Evolutionary conservation across 2,113 vertebrate genomes (phyloP).

Genomic region (Daboia siamensis): DNA sequence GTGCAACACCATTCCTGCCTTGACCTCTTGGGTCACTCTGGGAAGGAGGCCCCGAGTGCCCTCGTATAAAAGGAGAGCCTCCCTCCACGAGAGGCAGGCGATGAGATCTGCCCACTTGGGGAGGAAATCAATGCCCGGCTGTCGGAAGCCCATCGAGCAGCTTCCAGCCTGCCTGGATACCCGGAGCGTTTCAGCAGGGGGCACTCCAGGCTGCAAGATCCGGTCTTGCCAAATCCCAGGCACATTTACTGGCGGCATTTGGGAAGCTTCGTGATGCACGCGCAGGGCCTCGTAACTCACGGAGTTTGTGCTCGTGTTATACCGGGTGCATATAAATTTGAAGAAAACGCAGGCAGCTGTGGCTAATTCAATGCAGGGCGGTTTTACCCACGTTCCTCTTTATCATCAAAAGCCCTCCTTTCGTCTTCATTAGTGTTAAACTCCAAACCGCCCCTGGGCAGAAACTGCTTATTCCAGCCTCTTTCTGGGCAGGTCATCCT

Average conservation of each 20-base stretch:
- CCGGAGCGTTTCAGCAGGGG: slow-evolving; percentile 82
- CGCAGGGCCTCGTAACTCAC: slow-evolving; percentile 84
- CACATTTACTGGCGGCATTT: slow-evolving; percentile 60
- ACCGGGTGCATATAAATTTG: slow-evolving; percentile 79
- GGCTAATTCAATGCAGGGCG: slow-evolving; percentile 68
- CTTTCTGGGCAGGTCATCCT: slow-evolving; percentile 30
- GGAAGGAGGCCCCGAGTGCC: not conserved
- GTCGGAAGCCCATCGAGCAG: not conserved
- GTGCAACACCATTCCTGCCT: not conserved
- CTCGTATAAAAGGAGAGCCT: not conserved
- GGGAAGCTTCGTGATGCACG: slow-evolving; percentile 82
- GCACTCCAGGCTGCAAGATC: slow-evolving; percentile 84
- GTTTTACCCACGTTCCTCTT: slow-evolving; percentile 54
- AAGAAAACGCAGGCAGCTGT: slow-evolving; percentile 76
- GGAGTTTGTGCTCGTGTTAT: slow-evolving; percentile 80
- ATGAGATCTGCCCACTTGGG: not conserved
- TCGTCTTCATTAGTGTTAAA: slow-evolving; percentile 44
- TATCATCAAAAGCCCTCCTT: slow-evolving; percentile 41
- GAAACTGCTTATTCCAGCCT: not conserved
- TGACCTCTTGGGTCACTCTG: not conserved
- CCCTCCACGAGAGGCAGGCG: rapidly evolving
- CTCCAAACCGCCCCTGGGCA: not conserved
- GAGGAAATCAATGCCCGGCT: not conserved
- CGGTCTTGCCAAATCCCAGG: slow-evolving; percentile 66
- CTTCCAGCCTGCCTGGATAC: slow-evolving; percentile 52